Base-by-base conservation (phyloP, 23 tunicate species). In the Clavelina lepadiformis region DNA sequence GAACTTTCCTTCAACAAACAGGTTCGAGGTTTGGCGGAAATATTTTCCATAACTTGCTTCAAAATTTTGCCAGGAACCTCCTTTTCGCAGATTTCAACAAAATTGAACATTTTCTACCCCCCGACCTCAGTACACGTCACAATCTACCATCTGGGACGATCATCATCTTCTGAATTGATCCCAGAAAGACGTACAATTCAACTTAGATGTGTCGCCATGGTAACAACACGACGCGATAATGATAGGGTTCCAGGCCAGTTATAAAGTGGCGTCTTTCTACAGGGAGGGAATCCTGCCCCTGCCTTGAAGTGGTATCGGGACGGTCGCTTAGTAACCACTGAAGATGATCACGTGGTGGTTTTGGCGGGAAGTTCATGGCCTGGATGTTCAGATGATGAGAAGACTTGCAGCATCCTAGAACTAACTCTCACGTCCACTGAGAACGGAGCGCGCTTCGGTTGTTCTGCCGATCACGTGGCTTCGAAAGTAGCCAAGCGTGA, bases 231-330 rank as follows among this genome's bases (percentile, higher is more conserved):
- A 53, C 20, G 5, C 23, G 20, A 41, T 41, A 41, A 15, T 8
- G 49, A 11, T 8, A 41, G 49, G 15, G 11, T 28, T 22, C 32
- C 19, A 23, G 28, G 5, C 28, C 19, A 29, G 4, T 24, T 23
- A 3, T 35, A 58, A 27, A 20, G 15, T 8, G 24, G 7, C 22
- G 25, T 54, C 22, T 8, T 32, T 33, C 41, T 30, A 11, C 32
- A 84, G 93, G 93, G 81, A 0, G 93, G 93, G 7, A 69, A 54
- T 33, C 93, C 93, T 5, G 56, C 83, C 1, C 79, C 93, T 15
- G 38, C 4, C 7, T 35, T 84, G 29, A 51, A 29, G 6, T 84
- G 93, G 93, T 61, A 41, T 46, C 71, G 62, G 6, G 65, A 69
- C 49, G 68, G 61, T 4, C 31, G 8, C 13, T 31, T 13, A 0